Percentiles rank a stretch among this genome's conserved stretches.
phyloP scores from a whole-genome alignment of 2,113 vertebrate genomes.

The Cyphomyrus plagiostoma region DNA sequence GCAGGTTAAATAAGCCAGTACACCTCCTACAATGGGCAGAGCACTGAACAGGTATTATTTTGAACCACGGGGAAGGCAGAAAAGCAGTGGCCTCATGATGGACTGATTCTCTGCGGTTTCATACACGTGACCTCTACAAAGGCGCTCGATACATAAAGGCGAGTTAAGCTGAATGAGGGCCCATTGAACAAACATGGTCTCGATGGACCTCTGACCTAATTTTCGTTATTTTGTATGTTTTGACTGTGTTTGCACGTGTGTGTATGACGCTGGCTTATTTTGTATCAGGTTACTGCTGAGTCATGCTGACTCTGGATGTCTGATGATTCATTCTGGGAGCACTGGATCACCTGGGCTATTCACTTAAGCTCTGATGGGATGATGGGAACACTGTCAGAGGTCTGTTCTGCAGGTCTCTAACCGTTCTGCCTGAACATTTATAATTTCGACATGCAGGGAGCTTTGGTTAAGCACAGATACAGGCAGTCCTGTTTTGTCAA shows the following conservation, averaged over 20 bases:
- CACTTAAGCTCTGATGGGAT: neutral
- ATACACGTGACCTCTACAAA: neutral
- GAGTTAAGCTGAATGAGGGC: neutral
- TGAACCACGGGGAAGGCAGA: neutral
- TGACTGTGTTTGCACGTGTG: neutral
- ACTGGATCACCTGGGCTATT: neutral
- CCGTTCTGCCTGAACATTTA: neutral
- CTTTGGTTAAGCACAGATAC: neutral
- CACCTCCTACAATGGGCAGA: neutral
- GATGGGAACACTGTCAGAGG: neutral
- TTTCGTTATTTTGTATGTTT: neutral
- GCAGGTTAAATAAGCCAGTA: neutral
- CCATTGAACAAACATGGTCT: conserved; percentile 4
- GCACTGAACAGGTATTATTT: neutral
- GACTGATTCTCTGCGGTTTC: neutral
- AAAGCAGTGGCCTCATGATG: neutral
- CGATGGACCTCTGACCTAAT: conserved; percentile 20
- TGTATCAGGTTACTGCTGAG: conserved; percentile 23
- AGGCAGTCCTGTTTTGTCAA: conserved; percentile 4
- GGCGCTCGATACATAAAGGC: neutral
- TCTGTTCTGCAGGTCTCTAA: neutral
- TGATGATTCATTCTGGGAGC: neutral
- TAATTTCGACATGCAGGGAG: neutral
- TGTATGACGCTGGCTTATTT: conserved; percentile 18
- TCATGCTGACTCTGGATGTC: conserved; percentile 31